Evolutionary conservation across 2,888 invertebrate genomes (phyloP), one percentile per base, ranked within the genome.

Genomic region (Hemicrepidius hirtus): DNA sequence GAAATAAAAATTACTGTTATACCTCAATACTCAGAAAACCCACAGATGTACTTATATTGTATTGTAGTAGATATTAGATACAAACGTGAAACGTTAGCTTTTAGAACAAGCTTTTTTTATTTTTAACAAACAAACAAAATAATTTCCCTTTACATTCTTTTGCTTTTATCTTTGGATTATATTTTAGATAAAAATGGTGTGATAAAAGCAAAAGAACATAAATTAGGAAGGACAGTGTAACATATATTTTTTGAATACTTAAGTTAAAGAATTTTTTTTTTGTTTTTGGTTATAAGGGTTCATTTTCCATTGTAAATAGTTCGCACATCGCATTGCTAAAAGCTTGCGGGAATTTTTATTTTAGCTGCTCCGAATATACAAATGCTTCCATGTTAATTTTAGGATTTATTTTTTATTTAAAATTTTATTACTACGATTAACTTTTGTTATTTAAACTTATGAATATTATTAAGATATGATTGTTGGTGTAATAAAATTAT

Each of bases 41-140:
- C 85, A 85, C 85, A 86, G 85, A 86, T 87, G 87, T 87, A 87
- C 87, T 87, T 87, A 87, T 87, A 86, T 85, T 85, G 84, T 86
- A 86, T 85, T 83, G 84, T 86, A 85, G 83, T 86, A 86, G 84
- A 80, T 71, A 80, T 84, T 84, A 84, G 82, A 81, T 80, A 81
- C 80, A 80, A 82, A 82, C 78, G 79, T 80, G 75, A 78, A 75
- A 80, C 82, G 81, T 83, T 84, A 83, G 83, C 82, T 83, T 78
- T 80, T 82, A 83, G 83, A 82, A 79, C 80, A 80, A 79, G 81
- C 81, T 82, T 82, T 77, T 24, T 78, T 75, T 76, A 77, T 79
- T 69, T 74, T 74, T 64, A 73, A 20, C 28, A 66, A 28, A 62
- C 18, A 64, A 62, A 73, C 35, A 32, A 66, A 28, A 62, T 37